phyloP scores from a whole-genome alignment of 1,140 invertebrate genomes.

The Odontomachus brunneus region DNA sequence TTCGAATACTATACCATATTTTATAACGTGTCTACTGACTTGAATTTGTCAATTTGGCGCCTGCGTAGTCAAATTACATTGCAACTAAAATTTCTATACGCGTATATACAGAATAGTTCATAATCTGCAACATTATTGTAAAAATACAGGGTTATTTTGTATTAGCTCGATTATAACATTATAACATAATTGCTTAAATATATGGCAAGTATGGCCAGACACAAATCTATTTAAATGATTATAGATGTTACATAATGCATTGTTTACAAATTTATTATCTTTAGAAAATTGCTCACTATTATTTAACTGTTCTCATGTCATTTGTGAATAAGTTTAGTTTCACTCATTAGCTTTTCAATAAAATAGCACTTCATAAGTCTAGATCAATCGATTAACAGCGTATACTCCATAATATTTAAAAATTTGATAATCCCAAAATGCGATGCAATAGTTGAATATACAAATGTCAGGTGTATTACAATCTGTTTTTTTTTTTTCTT shows the following conservation, averaged over 20 bases:
- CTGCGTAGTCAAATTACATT: constrained; percentile 9
- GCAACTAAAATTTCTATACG: neutral
- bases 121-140: constrained; percentile 10
- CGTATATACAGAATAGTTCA: constrained; percentile 20
- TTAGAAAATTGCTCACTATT: constrained; percentile 2
- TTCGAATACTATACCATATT: neutral
- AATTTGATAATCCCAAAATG: neutral
- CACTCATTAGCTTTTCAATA: constrained; percentile 7
- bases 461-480: neutral
- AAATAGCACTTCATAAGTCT: constrained; percentile 10
- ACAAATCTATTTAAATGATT: constrained; percentile 33
- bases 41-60: neutral
- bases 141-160: constrained; percentile 4
- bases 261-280: neutral
- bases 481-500: neutral
- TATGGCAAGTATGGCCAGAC: constrained; percentile 34
- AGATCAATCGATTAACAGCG: neutral
- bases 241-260: neutral
- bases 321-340: neutral
- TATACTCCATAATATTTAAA: neutral
- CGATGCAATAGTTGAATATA: neutral
- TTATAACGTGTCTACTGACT: neutral
- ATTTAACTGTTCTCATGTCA: neutral
- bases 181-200: constrained; percentile 19
- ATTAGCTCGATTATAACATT: constrained; percentile 33